These are phyloP conservation scores for Pitta sordida DNA, from an alignment of 2,113 vertebrate genomes.

Conservation along the genomic window DNA sequence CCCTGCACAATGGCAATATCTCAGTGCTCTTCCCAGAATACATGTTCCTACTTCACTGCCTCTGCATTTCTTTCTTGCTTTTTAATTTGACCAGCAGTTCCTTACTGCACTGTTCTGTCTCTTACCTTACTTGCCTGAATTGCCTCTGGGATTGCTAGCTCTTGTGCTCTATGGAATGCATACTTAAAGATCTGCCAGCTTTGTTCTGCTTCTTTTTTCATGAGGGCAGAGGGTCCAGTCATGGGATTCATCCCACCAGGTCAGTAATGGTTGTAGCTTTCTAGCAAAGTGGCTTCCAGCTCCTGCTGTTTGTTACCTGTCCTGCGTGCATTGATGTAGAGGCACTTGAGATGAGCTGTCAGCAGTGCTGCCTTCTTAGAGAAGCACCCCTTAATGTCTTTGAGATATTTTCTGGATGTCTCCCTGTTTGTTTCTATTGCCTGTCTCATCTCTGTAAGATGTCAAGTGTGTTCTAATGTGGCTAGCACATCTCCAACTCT, in stretches of 20 bases:
- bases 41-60: not conserved
- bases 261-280: not conserved
- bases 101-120: not conserved
- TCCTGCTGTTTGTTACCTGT: not conserved
- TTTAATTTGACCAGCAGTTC: not conserved
- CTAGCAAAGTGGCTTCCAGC: not conserved
- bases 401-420: not conserved
- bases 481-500: not conserved
- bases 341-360: not conserved
- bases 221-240: not conserved
- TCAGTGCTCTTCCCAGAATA: not conserved
- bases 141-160: not conserved
- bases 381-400: not conserved
- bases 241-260: not conserved
- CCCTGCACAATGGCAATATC: rapidly evolving
- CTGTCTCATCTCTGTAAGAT: not conserved
- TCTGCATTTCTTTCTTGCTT: not conserved
- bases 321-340: not conserved
- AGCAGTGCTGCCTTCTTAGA: not conserved
- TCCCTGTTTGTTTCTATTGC: not conserved
- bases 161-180: not conserved
- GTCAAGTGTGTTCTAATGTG: not conserved
- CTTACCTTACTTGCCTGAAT: not conserved
- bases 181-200: not conserved
- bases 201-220: not conserved